Percentiles rank a stretch among this genome's conserved stretches.
Conservation (phyloP, 2,888 invertebrate species). For the Amphipyra berbera region DNA sequence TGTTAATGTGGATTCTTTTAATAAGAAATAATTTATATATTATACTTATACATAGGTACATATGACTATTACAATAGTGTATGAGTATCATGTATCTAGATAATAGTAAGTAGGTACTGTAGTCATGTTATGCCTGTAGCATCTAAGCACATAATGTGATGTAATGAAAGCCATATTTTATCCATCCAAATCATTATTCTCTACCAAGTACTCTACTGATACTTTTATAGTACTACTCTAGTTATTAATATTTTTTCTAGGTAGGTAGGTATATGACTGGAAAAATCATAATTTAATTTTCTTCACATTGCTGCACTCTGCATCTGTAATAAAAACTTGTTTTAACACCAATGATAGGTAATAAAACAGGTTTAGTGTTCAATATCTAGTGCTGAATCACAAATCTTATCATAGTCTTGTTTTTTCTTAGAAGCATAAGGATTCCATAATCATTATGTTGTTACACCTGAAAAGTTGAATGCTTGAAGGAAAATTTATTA, state of each 20-base stretch:
- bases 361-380: slow-evolving; percentile 42
- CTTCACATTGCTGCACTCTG: slow-evolving; percentile 9
- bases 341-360: slow-evolving; percentile 31
- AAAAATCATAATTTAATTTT: slow-evolving; percentile 2
- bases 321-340: slow-evolving; percentile 24
- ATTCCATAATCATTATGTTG: slow-evolving; percentile 43
- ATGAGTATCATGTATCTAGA: too few species aligned
- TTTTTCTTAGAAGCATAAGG: slow-evolving; percentile 43
- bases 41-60: neutral
- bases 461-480: slow-evolving; percentile 44
- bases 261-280: neutral
- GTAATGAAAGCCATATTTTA: neutral
- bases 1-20: neutral
- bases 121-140: neutral
- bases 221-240: too few species aligned
- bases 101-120: too few species aligned
- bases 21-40: neutral
- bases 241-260: neutral
- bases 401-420: slow-evolving; percentile 48
- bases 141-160: neutral
- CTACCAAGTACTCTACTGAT: too few species aligned
- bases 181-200: too few species aligned
- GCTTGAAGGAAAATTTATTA: slow-evolving; percentile 41
- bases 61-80: too few species aligned
- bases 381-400: slow-evolving; percentile 42